Percentiles rank a stretch among this genome's conserved stretches.
These are phyloP conservation scores for Nipponacmea schrenckii DNA, from an alignment of 2,888 invertebrate genomes.

Conservation along the genomic window DNA sequence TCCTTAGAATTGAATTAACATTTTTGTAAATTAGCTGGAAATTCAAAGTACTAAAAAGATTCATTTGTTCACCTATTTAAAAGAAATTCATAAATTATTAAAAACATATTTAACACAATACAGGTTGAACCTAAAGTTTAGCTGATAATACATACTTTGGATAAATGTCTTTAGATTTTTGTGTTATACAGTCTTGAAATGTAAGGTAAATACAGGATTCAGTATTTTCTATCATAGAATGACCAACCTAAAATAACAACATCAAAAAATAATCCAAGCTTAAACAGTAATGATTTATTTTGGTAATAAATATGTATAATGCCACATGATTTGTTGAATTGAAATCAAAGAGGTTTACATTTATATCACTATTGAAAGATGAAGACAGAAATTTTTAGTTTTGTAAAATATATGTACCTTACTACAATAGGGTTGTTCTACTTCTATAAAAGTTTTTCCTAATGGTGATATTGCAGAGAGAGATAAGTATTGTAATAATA, in stretches of 20 bases:
- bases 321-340: no score
- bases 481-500: conserved; percentile 83
- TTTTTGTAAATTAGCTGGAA: neutral
- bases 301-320: no score
- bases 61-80: neutral
- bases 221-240: conserved; percentile 79
- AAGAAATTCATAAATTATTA: neutral
- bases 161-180: conserved; percentile 76
- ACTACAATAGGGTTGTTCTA: conserved; percentile 83
- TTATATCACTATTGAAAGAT: no score
- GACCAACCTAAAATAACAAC: conserved; percentile 73
- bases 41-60: neutral
- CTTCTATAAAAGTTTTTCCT: conserved; percentile 84
- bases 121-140: no score
- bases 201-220: conserved; percentile 77
- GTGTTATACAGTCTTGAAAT: conserved; percentile 80
- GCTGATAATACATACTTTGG: conserved; percentile 65
- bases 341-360: no score
- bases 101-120: no score
- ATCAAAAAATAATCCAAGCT: neutral
- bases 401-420: conserved; percentile 71
- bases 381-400: neutral
- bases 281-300: no score
- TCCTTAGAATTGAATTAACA: neutral
- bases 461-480: conserved; percentile 89